phyloP scores from a whole-genome alignment of 2,113 vertebrate species.

The Okapia johnstoni region DNA sequence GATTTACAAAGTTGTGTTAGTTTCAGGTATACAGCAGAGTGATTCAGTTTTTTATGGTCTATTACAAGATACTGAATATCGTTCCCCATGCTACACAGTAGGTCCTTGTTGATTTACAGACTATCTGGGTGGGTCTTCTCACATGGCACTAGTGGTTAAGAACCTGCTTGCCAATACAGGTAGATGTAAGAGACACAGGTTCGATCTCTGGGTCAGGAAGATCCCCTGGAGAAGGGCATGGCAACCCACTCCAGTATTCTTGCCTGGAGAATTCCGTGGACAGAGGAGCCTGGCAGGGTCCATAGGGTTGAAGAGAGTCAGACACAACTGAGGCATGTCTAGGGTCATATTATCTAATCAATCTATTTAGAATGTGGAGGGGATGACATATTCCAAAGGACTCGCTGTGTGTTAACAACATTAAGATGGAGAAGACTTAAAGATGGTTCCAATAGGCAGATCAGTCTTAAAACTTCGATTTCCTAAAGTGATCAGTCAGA shows the following conservation, averaged over 20 bases:
- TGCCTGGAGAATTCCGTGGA: background rate
- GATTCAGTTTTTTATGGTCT: background rate
- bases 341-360: background rate
- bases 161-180: background rate
- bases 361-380: background rate
- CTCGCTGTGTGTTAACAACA: fast-evolving
- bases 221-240: background rate
- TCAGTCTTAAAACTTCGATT: background rate
- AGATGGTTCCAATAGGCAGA: background rate
- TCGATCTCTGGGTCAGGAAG: background rate
- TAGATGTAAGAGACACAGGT: background rate
- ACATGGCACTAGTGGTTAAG: background rate
- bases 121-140: background rate
- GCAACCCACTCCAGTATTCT: background rate
- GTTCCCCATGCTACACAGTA: background rate
- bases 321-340: background rate
- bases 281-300: background rate
- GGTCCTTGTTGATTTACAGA: background rate
- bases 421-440: background rate
- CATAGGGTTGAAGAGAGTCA: background rate
- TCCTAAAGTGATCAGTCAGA: background rate
- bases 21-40: background rate
- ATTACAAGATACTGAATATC: background rate
- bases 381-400: background rate
- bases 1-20: background rate